Base-by-base conservation (phyloP, 2,888 invertebrate genomes). In the Aspidiotus rigidus region DNA sequence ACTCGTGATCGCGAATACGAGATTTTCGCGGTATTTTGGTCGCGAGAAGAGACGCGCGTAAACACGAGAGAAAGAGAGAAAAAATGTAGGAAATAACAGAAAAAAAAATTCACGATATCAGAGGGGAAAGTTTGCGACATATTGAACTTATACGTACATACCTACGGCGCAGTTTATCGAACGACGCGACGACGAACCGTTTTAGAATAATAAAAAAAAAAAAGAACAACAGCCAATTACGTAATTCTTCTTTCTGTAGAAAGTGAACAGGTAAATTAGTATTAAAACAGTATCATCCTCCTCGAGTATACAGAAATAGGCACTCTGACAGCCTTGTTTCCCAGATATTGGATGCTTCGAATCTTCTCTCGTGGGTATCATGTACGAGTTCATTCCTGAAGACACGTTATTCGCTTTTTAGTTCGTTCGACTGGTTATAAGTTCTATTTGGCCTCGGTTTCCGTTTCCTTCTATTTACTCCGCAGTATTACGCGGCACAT, bases 191-290 rank as follows among this genome's bases (percentile, higher is more conserved):
- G 28, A 28, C 28, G 28, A 28, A 28, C 5, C 28, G 28, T 28
- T 28, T 28, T 28, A 28, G 28, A 28, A n/a, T n/a, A n/a, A n/a
- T n/a, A n/a, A n/a, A n/a, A 28, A 28, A 28, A 49, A 49, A 41
- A 54, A 16, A 57, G 16, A 55, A 55, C 55, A 55, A 64, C 55
- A 55, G 55, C 64, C 54, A 55, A 54, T 64, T 64, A 64, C 64
- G 64, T 64, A 64, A 64, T 64, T n/a, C 53, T 64, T 64, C 64
- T 28, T 28, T 28, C 28, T 28, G 64, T 64, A 64, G 64, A 64
- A 64, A 64, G 64, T 64, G 64, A 64, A 55, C 64, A 64, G 40
- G 64, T 64, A 64, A 64, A 64, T 64, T 64, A 64, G 64, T 64
- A 63, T 63, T 53, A 64, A 64, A 54, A 55, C 54, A 64, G 64